Base-by-base conservation (phyloP, 2,797 vertebrate species). In the Petrocephalus sullivani region DNA sequence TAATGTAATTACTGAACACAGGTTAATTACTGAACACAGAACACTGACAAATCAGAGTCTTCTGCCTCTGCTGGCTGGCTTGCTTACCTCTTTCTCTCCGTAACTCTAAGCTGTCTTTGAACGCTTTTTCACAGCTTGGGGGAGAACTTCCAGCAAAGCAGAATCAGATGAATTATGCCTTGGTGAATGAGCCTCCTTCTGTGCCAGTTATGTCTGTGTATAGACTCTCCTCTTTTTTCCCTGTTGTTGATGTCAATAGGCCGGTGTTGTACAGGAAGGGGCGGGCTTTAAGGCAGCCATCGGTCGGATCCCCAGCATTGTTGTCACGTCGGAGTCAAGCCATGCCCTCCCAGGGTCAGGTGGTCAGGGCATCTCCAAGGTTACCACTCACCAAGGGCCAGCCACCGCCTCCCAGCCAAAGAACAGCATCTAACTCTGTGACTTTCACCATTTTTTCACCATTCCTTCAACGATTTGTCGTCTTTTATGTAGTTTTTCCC, bases 241-340 rank as follows among this genome's bases (percentile, higher is more conserved):
- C 49, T 58, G 1, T 10, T 37, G 7, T 75, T 78, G 33, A 51
- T 51, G 81, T 67, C 28, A 51, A 57, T 92, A 97, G 96, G 89
- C 91, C 91, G 90, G 88, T 14, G 92, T 90, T 19, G 89, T 88
- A 89, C 88, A 78, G 83, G 93, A 93, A 14, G 92, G 90, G 75
- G 90, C 1, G 82, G 93, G 87, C 90, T 87, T 92, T 90, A 84
- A 92, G 89, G 92, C 90, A 90, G 64, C 82, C 9, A 5, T 92
- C 67, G 93, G 92, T 89, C 91, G 92, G 83, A 91, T 93, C 90
- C 93, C 96, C 51, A 93, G 94, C 57, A 93, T 97, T 91, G 93
- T 96, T 60, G 92, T 96, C 90, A 96, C 96, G 61, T 96, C 95
- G 37, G 94, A 94, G 89, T 95, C 95, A 90, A 96, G 91, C 91